These are phyloP conservation scores for Silurus aristotelis DNA, from an alignment of 2,797 vertebrate species.

Conservation along the genomic window DNA sequence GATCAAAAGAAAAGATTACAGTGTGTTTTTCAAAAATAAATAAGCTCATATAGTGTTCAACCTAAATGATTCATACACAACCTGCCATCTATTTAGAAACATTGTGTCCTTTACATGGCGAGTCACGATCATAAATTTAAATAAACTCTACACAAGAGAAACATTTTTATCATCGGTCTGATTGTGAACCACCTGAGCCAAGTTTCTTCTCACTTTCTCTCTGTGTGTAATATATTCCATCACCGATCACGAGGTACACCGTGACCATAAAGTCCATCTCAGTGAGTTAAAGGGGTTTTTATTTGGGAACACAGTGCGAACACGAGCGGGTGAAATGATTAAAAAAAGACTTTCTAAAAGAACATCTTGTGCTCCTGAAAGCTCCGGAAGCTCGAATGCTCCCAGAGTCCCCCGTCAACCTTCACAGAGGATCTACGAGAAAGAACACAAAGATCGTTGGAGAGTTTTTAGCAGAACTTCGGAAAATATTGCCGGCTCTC, in stretches of 20 bases:
- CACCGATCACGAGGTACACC: background rate
- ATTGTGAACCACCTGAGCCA: conserved; percentile 22
- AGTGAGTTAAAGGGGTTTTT: conserved; percentile 23
- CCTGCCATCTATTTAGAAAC: background rate
- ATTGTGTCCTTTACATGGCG: background rate
- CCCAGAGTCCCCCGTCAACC: background rate
- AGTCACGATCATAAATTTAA: background rate
- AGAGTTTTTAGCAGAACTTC: background rate
- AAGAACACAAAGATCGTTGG: conserved; percentile 29
- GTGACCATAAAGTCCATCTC: conserved; percentile 15
- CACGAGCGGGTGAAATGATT: conserved; percentile 16
- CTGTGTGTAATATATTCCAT: conserved; percentile 9
- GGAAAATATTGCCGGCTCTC: background rate
- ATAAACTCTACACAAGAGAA: background rate
- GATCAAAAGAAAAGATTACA: background rate
- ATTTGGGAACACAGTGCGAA: conserved; percentile 23
- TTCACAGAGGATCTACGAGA: conserved; percentile 1
- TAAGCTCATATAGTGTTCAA: too few species aligned
- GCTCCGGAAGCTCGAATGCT: conserved; percentile 1
- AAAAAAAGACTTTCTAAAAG: conserved; percentile 15
- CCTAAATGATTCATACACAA: background rate
- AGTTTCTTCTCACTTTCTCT: conserved; percentile 28
- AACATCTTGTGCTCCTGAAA: conserved; percentile 32
- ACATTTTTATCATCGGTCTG: background rate
- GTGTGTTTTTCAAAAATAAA: background rate